Evolutionary conservation across 2,113 vertebrate species (phyloP), one percentile per base, ranked within the genome.

Genomic region (Poeciliopsis retropinna): DNA sequence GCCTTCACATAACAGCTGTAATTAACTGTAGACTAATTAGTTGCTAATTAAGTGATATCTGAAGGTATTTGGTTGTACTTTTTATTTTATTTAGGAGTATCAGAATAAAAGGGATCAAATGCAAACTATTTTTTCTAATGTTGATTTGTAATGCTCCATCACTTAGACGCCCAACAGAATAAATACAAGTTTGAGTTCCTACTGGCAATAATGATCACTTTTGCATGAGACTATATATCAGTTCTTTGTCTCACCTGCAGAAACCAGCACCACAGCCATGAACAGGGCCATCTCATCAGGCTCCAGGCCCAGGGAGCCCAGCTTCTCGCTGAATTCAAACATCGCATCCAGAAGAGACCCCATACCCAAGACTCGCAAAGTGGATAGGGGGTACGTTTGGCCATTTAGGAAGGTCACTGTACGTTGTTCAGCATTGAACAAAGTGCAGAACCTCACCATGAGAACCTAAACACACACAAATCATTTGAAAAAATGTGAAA

Each of bases 281-380:
- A 95, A 95, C 64, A 95, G 94, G 1, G 94, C 95, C 93, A 95
- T 95, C 78, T 95, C 95, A 72, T 95, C 94, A 28, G 93, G 90
- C 82, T 95, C 91, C 19, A 95, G 92, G 17, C 85, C 79, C 79
- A 95, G 82, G 13, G 93, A 88, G 27, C 89, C 85, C 81, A 95
- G 71, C 88, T 94, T 95, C 82, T 93, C 93, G 66, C 93, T 94
- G 91, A 95, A 95, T 31, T 95, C 94, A 72, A 95, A 95, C 93
- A 95, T 95, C 54, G 94, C 85, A 0, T 95, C 92, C 74, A 95
- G 87, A 74, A 95, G 82, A 3, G 89, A 86, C 32, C 93, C 92
- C 95, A 95, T 95, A 31, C 94, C 94, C 79, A 95, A 81, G 4
- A 67, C 81, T 25, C 87, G 83, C 70, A 95, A 89, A 3, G 90